These are phyloP conservation scores for Ypsolopha scabrella DNA, from an alignment of 2,888 invertebrate genomes.

Conservation along the genomic window DNA sequence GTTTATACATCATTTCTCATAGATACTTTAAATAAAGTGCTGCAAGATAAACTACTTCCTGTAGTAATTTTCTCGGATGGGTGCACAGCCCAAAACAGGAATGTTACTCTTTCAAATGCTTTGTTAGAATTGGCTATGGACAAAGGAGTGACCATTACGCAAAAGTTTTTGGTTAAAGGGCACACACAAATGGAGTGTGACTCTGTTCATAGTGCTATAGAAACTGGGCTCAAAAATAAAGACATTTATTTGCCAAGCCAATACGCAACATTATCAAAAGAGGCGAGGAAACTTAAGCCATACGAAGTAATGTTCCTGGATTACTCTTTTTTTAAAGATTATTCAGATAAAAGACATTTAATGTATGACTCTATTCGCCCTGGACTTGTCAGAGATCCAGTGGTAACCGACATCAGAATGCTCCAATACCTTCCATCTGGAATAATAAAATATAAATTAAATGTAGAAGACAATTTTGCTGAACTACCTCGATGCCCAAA, in stretches of 20 bases:
- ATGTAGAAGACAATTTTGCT: neutral
- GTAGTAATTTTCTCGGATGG: slow-evolving; percentile 8
- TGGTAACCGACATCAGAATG: too few relatives aligned
- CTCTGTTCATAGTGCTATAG: slow-evolving; percentile 23
- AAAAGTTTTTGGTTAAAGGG: slow-evolving; percentile 7
- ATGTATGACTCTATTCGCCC: slow-evolving; percentile 8
- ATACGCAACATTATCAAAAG: slow-evolving; percentile 12
- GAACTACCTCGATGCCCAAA: slow-evolving; percentile 3
- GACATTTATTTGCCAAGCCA: slow-evolving; percentile 15
- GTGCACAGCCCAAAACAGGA: slow-evolving; percentile 13
- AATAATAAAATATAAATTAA: slow-evolving; percentile 3
- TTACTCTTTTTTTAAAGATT: slow-evolving; percentile 6
- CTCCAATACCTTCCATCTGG: too few relatives aligned
- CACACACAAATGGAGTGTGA: slow-evolving; percentile 15
- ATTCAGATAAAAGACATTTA: slow-evolving; percentile 1
- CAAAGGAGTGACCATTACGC: too few relatives aligned
- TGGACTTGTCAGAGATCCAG: too few relatives aligned
- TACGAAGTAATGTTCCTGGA: slow-evolving; percentile 2
- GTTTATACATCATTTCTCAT: slow-evolving; percentile 9
- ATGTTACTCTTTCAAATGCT: slow-evolving; percentile 11
- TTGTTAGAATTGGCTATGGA: slow-evolving; percentile 10
- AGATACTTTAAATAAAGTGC: slow-evolving; percentile 3
- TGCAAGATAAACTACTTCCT: slow-evolving; percentile 1
- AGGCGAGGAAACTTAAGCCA: slow-evolving; percentile 3
- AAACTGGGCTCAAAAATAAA: too few relatives aligned